Conservation (phyloP, 23 tunicate species). For the Phallusia fumigata region DNA sequence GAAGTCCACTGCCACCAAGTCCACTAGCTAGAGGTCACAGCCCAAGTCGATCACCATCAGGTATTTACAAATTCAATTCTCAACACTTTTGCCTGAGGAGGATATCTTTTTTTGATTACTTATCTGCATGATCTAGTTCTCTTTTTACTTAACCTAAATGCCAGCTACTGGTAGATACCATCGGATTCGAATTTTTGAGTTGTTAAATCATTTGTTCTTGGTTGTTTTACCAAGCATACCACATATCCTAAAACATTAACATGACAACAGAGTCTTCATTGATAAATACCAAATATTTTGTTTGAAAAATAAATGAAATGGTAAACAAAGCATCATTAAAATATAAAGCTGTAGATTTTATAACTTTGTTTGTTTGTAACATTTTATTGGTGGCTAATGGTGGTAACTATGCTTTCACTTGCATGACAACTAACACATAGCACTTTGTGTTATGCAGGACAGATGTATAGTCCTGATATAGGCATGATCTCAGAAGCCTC, state of each 20-base stretch:
- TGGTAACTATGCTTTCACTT: background rate
- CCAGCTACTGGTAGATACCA: too few species aligned
- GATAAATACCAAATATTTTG: too few species aligned
- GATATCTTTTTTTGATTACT: background rate
- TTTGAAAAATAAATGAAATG: too few species aligned
- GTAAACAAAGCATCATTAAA: too few species aligned
- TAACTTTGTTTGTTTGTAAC: too few species aligned
- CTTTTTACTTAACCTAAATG: too few species aligned
- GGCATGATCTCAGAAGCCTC: conserved; percentile 80
- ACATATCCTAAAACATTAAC: background rate
- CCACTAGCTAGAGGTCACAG: conserved; percentile 79
- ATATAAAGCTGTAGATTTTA: too few species aligned
- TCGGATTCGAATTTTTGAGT: too few species aligned
- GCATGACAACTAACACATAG: conserved; percentile 2
- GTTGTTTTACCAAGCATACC: background rate
- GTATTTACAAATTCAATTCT: conserved; percentile 2
- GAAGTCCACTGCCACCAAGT: conserved; percentile 78
- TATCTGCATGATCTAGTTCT: background rate
- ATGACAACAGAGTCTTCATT: background rate
- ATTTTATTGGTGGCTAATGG: background rate
- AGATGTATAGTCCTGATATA: conserved; percentile 82
- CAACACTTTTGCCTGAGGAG: background rate
- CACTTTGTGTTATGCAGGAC: conserved; percentile 36
- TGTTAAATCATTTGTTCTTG: background rate
- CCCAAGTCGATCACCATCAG: conserved; percentile 81